Percentiles rank a stretch among this genome's conserved stretches.
phyloP scores from a whole-genome alignment of 2,113 vertebrate species.

The Atherinomorus stipes region DNA sequence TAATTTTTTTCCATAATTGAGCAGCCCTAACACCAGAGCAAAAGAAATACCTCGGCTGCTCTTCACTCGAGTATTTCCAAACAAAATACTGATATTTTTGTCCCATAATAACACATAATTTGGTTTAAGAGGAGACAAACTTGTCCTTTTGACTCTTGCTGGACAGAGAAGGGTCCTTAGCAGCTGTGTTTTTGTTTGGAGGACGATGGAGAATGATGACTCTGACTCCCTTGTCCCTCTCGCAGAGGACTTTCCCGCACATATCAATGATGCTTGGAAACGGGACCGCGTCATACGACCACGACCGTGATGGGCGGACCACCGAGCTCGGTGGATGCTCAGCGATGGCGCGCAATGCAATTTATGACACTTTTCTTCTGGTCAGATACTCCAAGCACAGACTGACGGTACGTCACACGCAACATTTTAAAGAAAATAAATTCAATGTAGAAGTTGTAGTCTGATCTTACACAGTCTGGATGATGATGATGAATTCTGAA shows the following conservation, averaged over 20 bases:
- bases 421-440: too few species aligned
- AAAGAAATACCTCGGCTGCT: too few species aligned
- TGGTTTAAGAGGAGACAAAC: too few species aligned
- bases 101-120: too few species aligned
- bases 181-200: neutral
- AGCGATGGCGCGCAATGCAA: conserved; percentile 87
- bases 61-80: too few species aligned
- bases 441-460: too few species aligned
- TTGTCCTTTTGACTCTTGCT: too few species aligned
- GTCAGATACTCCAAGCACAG: conserved; percentile 90
- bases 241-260: conserved; percentile 90
- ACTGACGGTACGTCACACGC: conserved; percentile 83
- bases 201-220: neutral
- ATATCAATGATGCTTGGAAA: conserved; percentile 95
- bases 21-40: too few species aligned
- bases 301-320: conserved; percentile 88
- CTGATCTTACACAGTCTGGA: neutral
- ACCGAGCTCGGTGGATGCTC: conserved; percentile 93
- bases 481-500: neutral
- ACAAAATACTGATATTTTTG: too few species aligned
- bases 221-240: neutral
- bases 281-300: conserved; percentile 90
- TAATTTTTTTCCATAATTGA: too few species aligned
- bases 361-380: conserved; percentile 92
- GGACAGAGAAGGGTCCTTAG: too few species aligned